phyloP scores from a whole-genome alignment of 2,888 invertebrate species.

The Chironomus riparius region DNA sequence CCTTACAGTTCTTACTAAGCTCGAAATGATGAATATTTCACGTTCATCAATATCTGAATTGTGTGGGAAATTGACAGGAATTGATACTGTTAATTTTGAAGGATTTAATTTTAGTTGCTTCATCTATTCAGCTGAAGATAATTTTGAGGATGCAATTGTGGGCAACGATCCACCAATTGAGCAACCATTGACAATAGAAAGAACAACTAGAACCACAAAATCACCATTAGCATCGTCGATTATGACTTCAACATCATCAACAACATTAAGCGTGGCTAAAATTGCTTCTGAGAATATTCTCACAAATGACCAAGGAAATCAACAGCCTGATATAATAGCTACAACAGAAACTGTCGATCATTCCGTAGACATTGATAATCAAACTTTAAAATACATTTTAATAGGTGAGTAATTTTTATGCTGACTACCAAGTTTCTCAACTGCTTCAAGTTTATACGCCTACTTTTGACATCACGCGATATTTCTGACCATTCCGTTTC shows the following conservation, averaged over 20 bases:
- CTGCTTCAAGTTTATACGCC: no score
- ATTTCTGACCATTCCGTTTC: no score
- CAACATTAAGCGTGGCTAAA: not conserved
- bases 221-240: not conserved
- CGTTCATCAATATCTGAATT: conserved; percentile 35
- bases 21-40: conserved; percentile 39
- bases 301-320: not conserved
- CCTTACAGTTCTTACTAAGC: conserved; percentile 37
- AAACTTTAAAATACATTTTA: conserved; percentile 17
- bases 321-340: not conserved
- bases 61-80: conserved; percentile 38
- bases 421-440: not conserved
- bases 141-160: conserved; percentile 38
- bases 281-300: not conserved
- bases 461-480: no score
- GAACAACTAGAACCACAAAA: not conserved
- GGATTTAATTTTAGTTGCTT: conserved; percentile 41
- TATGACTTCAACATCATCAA: not conserved
- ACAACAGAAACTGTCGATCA: not conserved
- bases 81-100: conserved; percentile 39
- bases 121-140: conserved; percentile 36
- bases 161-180: not conserved
- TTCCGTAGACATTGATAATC: conserved; percentile 6
- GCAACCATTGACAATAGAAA: not conserved
- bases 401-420: conserved; percentile 11